Evolutionary conservation across 1,140 invertebrate species (phyloP).

Genomic region (Harpegnathos saltator): DNA sequence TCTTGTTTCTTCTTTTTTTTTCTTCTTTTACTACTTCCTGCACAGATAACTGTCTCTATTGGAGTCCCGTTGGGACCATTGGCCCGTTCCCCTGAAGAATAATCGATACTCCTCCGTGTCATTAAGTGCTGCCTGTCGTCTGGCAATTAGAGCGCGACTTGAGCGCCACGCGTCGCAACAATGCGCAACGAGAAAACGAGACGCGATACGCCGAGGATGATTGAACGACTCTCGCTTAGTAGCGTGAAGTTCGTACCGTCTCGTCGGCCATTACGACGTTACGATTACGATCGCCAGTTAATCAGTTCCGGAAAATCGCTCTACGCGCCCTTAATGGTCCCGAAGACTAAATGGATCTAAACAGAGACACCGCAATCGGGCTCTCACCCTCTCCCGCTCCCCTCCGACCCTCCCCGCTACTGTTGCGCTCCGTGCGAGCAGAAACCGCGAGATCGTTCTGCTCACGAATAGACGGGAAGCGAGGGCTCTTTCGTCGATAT

Average conservation of each 20-base stretch:
- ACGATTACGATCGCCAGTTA: constrained; percentile 65
- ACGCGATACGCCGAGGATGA: neutral
- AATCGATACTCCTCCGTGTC: no score
- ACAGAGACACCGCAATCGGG: constrained; percentile 68
- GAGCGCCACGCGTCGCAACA: neutral
- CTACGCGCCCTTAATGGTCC: constrained; percentile 62
- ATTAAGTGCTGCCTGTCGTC: no score
- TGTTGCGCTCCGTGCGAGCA: neutral
- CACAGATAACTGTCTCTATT: no score
- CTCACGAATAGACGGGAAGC: constrained; percentile 8
- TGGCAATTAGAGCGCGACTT: neutral
- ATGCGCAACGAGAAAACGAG: neutral
- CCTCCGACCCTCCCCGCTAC: no score
- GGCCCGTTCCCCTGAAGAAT: no score
- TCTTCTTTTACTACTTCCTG: no score
- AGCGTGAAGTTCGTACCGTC: neutral
- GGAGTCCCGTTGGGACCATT: no score
- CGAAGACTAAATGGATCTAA: constrained; percentile 70
- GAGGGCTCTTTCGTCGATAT: neutral
- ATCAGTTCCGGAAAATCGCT: constrained; percentile 66
- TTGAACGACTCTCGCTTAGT: neutral
- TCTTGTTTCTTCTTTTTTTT: no score
- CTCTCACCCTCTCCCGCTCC: no score
- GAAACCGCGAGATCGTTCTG: constrained; percentile 35
- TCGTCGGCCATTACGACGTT: constrained; percentile 7